These are phyloP conservation scores for Aleiodes leptofemur DNA, from an alignment of 2,888 invertebrate species.

Conservation along the genomic window DNA sequence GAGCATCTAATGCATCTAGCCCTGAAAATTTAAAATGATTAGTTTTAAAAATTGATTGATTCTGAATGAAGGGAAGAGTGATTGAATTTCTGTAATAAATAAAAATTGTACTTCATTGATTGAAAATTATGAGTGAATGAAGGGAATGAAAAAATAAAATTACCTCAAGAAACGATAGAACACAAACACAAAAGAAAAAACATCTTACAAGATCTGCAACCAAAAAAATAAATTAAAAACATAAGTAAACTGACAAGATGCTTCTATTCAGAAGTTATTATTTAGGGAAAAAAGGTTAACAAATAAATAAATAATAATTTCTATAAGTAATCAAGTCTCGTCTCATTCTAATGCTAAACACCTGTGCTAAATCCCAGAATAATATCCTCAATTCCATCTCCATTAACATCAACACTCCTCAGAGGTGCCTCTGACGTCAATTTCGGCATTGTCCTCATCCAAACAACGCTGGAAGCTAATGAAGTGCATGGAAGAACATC, in stretches of 20 bases:
- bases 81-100: not conserved
- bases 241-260: slow-evolving; percentile 24
- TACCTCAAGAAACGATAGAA: slow-evolving; percentile 55
- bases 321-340: slow-evolving; percentile 30
- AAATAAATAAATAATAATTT: not conserved
- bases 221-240: slow-evolving; percentile 44
- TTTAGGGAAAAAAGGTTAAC: too few species aligned
- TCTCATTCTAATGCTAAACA: slow-evolving; percentile 64
- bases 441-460: slow-evolving; percentile 83
- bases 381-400: slow-evolving; percentile 83
- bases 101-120: not conserved
- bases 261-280: too few species aligned
- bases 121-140: slow-evolving; percentile 44
- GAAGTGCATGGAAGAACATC: slow-evolving; percentile 79
- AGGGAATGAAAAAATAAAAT: slow-evolving; percentile 52
- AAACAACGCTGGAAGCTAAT: slow-evolving; percentile 79
- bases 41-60: not conserved
- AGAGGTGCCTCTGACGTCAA: slow-evolving; percentile 85
- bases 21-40: slow-evolving; percentile 57
- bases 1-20: slow-evolving; percentile 69
- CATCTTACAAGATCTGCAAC: slow-evolving; percentile 47
- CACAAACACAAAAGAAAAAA: slow-evolving; percentile 40
- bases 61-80: not conserved
- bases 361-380: slow-evolving; percentile 88
- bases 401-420: slow-evolving; percentile 83